Evolutionary conservation across 2,113 vertebrate genomes (phyloP).

Genomic region (Oenanthe oenanthe): DNA sequence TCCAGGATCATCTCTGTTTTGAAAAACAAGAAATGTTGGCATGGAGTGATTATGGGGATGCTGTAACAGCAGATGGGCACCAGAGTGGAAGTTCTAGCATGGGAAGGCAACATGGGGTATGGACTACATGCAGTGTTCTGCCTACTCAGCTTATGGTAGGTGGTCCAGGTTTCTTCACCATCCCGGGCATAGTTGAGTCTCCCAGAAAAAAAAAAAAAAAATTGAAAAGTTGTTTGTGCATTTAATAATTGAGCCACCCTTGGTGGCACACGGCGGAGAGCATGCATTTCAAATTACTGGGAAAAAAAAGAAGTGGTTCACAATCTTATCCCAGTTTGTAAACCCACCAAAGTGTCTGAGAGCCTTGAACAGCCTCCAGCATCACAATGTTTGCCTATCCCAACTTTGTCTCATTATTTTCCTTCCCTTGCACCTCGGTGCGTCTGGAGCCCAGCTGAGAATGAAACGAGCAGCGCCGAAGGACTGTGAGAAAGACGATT

Average conservation of each 20-base stretch:
- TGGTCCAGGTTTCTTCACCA: conserved; percentile 56
- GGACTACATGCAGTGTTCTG: neutral
- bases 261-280: conserved; percentile 28
- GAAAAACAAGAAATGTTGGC: neutral
- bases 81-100: neutral
- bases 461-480: conserved; percentile 48
- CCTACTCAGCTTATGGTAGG: conserved; percentile 35
- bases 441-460: conserved; percentile 71
- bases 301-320: neutral
- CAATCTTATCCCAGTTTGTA: conserved; percentile 57
- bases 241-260: conserved; percentile 54
- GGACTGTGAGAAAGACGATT: conserved; percentile 63
- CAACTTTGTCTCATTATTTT: conserved; percentile 55
- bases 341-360: conserved; percentile 53
- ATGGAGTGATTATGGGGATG: neutral
- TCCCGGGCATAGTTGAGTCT: neutral
- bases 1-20: neutral
- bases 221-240: neutral
- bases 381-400: conserved; percentile 44
- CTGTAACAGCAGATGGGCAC: neutral
- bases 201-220: neutral
- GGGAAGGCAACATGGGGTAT: neutral
- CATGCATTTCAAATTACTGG: conserved; percentile 62
- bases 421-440: conserved; percentile 53
- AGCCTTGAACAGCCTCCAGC: conserved; percentile 64